phyloP scores from a whole-genome alignment of 2,797 vertebrate species.

The Ataeniobius toweri region DNA sequence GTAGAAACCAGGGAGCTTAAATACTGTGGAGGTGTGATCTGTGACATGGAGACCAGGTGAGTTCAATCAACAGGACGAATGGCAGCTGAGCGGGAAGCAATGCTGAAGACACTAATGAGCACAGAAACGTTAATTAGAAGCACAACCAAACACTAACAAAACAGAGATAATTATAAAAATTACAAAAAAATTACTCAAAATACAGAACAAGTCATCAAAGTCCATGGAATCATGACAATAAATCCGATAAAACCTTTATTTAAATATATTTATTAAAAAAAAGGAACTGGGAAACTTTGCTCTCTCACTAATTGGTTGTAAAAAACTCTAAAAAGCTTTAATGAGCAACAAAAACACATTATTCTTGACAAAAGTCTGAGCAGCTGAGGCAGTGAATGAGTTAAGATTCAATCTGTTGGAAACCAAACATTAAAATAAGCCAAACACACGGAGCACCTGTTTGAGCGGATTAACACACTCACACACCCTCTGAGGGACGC shows the following conservation, averaged over 20 bases:
- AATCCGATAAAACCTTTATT: neutral
- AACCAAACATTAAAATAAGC: slow-evolving; percentile 14
- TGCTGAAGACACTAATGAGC: too few relatives aligned
- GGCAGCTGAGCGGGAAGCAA: too few relatives aligned
- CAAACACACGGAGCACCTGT: slow-evolving; percentile 35
- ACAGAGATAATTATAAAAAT: neutral
- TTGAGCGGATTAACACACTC: slow-evolving; percentile 27
- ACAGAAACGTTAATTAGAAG: too few relatives aligned
- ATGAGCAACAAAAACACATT: neutral
- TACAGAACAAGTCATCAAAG: neutral
- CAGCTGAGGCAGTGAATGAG: neutral
- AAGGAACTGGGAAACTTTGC: too few relatives aligned
- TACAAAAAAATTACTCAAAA: neutral
- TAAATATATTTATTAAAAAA: neutral
- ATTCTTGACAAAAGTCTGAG: neutral
- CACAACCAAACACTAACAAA: neutral
- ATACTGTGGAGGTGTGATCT: too few relatives aligned
- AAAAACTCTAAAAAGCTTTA: neutral
- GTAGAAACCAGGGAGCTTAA: too few relatives aligned
- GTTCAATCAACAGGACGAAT: too few relatives aligned
- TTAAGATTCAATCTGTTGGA: slow-evolving; percentile 5
- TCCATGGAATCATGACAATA: neutral
- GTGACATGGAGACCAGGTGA: too few relatives aligned
- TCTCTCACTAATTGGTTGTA: neutral
- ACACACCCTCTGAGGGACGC: slow-evolving; percentile 30